Base-by-base conservation (phyloP, 2,113 vertebrate genomes). In the Atherinomorus stipes region DNA sequence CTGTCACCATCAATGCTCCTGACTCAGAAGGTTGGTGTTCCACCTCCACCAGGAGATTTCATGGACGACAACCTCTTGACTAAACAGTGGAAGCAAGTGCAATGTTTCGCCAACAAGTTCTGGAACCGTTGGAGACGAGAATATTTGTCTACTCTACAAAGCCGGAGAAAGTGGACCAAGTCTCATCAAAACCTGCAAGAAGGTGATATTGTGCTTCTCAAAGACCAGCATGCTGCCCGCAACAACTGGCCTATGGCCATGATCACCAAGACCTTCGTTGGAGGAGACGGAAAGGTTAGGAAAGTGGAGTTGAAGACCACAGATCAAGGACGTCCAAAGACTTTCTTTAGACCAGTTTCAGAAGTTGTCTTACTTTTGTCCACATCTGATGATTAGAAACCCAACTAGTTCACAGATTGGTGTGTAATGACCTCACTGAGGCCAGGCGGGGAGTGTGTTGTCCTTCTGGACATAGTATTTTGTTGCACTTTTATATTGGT, bases 51-150 rank as follows among this genome's bases (percentile, higher is more conserved):
- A 12, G 10, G 38, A 12, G 38, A 40, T 13, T 56, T 73, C 23
- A 0, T n/a, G 11, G 37, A 61, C 1, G 42, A 61, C 11, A 57
- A 71, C 16, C n/a, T 71, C 3, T 44, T 28, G 31, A 61, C 34
- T 7, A 61, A 61, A 11, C 68, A 71, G 28, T 52, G 57, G 57
- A 61, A 47, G 23, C 60, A 64, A 13, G 49, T 73, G 1, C 59
- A 73, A 26, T 38, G 50, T 47, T 25, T 73, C 18, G 49, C 50
- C 11, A 47, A 64, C 21, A 11, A 28, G 23, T 54, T 54, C 15
- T 54, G 52, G 22, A 28, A 10, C 4, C 12, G 2, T 4, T 54
- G 52, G 52, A 25, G 12, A 2, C 13, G 13, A 28, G 23, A 28
- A 15, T 54, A 16, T 13, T 28, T 54, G 13, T 11, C 52, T 7